Evolutionary conservation across 2,888 invertebrate species (phyloP).

Genomic region (Dilophus febrilis): DNA sequence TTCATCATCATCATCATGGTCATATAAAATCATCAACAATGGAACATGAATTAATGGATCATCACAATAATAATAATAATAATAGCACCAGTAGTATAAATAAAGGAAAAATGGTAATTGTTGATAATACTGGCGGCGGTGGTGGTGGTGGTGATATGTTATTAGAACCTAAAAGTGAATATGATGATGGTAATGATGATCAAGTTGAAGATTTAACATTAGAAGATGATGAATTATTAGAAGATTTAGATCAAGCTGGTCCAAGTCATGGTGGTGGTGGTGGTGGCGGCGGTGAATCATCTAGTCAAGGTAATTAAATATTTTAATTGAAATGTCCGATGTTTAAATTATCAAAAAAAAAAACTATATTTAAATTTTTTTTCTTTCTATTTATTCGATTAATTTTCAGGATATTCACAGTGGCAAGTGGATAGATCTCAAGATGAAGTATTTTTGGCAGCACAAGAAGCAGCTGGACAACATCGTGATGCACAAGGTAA

Average conservation of each 20-base stretch:
- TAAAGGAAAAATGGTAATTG: slow-evolving; percentile 10
- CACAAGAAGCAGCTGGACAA: slow-evolving; percentile 54
- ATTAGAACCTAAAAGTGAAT: slow-evolving; percentile 59
- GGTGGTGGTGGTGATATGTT: slow-evolving; percentile 23
- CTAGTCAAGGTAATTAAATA: slow-evolving; percentile 41
- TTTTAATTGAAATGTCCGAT: slow-evolving; percentile 4
- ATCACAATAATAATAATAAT: slow-evolving; percentile 3
- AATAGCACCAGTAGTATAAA: slow-evolving; percentile 6
- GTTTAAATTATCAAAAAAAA: not conserved
- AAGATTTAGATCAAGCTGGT: slow-evolving; percentile 53
- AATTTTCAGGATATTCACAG: slow-evolving; percentile 54
- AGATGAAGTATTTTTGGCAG: slow-evolving; percentile 71
- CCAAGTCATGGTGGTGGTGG: slow-evolving; percentile 40
- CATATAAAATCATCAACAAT: not conserved
- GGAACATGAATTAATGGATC: slow-evolving; percentile 3
- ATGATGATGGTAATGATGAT: slow-evolving; percentile 49
- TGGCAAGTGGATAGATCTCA: slow-evolving; percentile 76
- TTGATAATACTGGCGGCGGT: too few relatives aligned
- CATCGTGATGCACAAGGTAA: slow-evolving; percentile 84
- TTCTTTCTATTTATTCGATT: slow-evolving; percentile 4
- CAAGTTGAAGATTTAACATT: slow-evolving; percentile 72
- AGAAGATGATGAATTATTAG: slow-evolving; percentile 62
- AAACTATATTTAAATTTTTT: not conserved
- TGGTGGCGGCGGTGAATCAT: slow-evolving; percentile 51
- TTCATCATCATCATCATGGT: slow-evolving; percentile 8